Evolutionary conservation across 2,797 vertebrate species (phyloP).

Genomic region (Sardinella longiceps): DNA sequence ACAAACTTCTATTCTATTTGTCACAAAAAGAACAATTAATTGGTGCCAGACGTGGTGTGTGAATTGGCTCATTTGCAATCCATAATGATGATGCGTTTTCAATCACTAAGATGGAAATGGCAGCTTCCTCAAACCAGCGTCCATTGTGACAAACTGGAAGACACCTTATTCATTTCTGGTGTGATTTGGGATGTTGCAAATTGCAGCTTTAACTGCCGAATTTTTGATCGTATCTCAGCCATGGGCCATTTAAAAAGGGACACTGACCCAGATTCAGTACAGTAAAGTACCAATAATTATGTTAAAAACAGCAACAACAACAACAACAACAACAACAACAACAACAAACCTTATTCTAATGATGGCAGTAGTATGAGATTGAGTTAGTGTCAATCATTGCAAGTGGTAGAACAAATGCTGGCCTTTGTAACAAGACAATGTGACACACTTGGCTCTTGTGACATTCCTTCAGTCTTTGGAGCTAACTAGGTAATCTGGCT

Average conservation of each 20-base stretch:
- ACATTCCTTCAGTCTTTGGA: constrained; percentile 49
- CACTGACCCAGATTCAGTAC: background rate
- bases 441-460: constrained; percentile 44
- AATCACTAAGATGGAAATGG: constrained; percentile 11
- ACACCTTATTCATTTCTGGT: background rate
- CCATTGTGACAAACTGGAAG: background rate
- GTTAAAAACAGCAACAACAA: background rate
- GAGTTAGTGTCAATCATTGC: background rate
- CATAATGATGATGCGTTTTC: constrained; percentile 14
- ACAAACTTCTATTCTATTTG: background rate
- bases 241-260: background rate
- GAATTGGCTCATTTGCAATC: constrained; percentile 13
- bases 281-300: background rate
- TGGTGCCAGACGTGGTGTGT: constrained; percentile 12
- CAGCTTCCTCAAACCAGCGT: background rate
- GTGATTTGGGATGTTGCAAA: background rate
- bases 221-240: background rate
- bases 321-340: background rate
- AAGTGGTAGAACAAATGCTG: constrained; percentile 39
- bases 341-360: background rate
- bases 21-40: constrained; percentile 9
- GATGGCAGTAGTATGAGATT: background rate
- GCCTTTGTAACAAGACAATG: constrained; percentile 39
- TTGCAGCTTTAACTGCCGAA: background rate
- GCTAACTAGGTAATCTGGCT: constrained; percentile 38